Evolutionary conservation across 1,140 invertebrate genomes (phyloP), one percentile per base, ranked within the genome.

Genomic region (Lucilia sericata): DNA sequence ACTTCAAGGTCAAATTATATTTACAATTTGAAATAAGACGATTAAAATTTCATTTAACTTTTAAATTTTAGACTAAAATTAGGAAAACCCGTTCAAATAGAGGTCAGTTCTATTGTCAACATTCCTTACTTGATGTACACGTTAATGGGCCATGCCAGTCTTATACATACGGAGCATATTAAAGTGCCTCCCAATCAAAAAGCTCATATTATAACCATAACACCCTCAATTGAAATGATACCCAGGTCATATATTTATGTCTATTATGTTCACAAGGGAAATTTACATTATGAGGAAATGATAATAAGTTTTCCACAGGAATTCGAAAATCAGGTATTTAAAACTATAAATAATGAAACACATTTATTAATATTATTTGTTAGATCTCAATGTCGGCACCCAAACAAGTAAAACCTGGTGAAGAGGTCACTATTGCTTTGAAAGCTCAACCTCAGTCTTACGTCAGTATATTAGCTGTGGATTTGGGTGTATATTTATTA

Each of bases 71-170:
- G n/a, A 17, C 13, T 78, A 10, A 8, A 91, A 74, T 93, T 95
- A 84, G 95, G 95, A 85, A 93, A 94, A 83, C 94, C 96, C 83
- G 92, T 98, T n/a, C 93, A 95, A 70, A 93, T 98, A 47, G 93
- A 95, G 86, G 94, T 99, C 0, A 95, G 95, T 85, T 96, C 96
- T 2, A 97, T 96, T 0, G 93, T 94, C 85, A 93, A 94, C 0
- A 92, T 98, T 87, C 94, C 94, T 83, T 94, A 96, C 84, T 92
- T 97, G 13, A 94, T 93, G 85, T 97, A 97, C 87, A 93, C 97
- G 85, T 93, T 99, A 51, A 92, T 99, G 84, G 97, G 96, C 19
- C 93, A 97, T 49, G 97, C 97, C 1, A 95, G 97, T 88, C 95
- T 99, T 47, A 90, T 98, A 0, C 88, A 94, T 10, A 93, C 94